phyloP scores from a whole-genome alignment of 2,888 invertebrate genomes.

The Chelonus formosanus region DNA sequence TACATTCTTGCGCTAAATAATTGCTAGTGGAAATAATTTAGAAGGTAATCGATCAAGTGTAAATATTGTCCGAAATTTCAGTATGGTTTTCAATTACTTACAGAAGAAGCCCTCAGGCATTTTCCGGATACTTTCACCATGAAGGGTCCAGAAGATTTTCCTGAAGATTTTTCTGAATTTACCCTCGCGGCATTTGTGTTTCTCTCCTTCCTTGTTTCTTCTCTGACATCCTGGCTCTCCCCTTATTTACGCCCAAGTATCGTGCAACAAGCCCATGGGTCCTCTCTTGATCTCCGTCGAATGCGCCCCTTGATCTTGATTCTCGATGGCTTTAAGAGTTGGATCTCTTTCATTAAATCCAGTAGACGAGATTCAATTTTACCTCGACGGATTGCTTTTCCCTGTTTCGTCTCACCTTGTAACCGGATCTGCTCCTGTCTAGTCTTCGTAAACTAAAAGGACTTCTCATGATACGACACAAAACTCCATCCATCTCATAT shows the following conservation, averaged over 20 bases:
- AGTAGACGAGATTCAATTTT: constrained; percentile 59
- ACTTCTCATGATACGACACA: not conserved
- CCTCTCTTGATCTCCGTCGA: constrained; percentile 48
- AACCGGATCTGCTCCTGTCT: constrained; percentile 58
- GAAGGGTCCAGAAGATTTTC: constrained; percentile 8
- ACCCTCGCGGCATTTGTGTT: constrained; percentile 4
- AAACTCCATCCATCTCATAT: not conserved
- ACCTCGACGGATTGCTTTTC: constrained; percentile 59
- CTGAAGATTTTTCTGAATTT: constrained; percentile 1
- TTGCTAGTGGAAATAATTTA: constrained; percentile 18
- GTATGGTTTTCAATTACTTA: constrained; percentile 27
- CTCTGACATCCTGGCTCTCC: not conserved
- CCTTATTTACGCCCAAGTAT: constrained; percentile 5
- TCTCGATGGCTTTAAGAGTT: constrained; percentile 43
- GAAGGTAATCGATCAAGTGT: constrained; percentile 27
- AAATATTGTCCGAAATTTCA: constrained; percentile 27
- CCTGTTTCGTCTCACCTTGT: constrained; percentile 54
- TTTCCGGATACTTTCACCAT: constrained; percentile 9
- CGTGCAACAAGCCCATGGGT: constrained; percentile 9
- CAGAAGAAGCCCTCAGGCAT: constrained; percentile 22
- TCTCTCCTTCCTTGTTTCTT: not conserved
- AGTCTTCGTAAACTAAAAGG: constrained; percentile 23
- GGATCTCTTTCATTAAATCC: constrained; percentile 55
- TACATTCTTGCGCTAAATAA: constrained; percentile 17
- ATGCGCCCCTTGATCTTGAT: constrained; percentile 42